A percentile compares a stretch with the other conserved stretches of the same genome.
Conservation (phyloP, 2,888 invertebrate species). For the Cheilosia scutellata region DNA sequence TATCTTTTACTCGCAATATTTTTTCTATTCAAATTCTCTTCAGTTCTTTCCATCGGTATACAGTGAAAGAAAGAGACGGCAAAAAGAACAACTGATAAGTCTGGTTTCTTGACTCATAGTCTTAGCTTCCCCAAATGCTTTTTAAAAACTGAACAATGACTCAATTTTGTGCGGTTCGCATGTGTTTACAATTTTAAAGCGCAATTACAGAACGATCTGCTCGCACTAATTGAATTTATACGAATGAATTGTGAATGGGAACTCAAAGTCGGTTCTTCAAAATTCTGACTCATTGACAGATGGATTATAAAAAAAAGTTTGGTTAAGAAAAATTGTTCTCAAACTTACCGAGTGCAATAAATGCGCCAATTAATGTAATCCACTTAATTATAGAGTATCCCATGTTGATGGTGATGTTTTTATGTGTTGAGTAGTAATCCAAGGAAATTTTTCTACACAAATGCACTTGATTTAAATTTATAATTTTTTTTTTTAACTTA, state of each 20-base stretch:
- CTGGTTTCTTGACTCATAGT: constrained; percentile 9
- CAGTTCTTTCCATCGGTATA: constrained; percentile 17
- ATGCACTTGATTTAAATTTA: constrained; percentile 27
- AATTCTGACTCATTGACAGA: background rate
- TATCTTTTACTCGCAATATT: background rate
- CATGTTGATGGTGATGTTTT: constrained; percentile 78
- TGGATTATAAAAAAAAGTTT: background rate
- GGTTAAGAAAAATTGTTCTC: background rate
- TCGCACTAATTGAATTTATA: constrained; percentile 21
- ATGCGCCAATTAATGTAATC: constrained; percentile 82
- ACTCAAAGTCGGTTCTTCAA: constrained; percentile 6
- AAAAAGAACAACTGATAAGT: constrained; percentile 13
- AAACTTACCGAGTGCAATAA: constrained; percentile 81
- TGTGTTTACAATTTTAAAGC: constrained; percentile 9
- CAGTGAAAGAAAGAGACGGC: background rate
- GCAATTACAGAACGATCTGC: constrained; percentile 19
- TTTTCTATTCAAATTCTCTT: background rate
- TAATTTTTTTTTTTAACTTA: background rate
- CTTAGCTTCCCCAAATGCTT: background rate
- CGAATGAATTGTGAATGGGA: background rate
- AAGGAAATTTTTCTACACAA: constrained; percentile 49
- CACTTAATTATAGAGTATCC: constrained; percentile 82
- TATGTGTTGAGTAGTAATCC: constrained; percentile 33
- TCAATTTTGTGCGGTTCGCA: constrained; percentile 28
- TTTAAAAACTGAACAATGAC: constrained; percentile 35